Evolutionary conservation across 92 coral and sea anemone genomes (phyloP), one percentile per base, ranked within the genome.

Genomic region (Isaurus tuberculatus): DNA sequence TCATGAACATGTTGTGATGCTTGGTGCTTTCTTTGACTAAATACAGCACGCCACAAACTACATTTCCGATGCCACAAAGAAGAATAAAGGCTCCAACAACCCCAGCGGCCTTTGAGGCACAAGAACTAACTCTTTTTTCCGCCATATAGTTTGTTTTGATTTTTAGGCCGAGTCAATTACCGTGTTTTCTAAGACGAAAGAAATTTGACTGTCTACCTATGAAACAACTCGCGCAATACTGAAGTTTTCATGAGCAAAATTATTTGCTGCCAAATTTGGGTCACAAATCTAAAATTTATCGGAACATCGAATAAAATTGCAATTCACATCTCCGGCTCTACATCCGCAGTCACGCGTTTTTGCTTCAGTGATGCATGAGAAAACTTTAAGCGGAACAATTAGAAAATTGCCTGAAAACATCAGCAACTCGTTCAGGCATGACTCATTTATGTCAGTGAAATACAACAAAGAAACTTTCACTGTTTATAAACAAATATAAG

Each of bases 21-120:
- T 58, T 53, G 8, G 30, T 40, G 53, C 2, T 33, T 23, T 43
- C 82, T 27, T 33, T 32, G 68, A 77, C 53, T 15, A 77, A 58
- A 60, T 77, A 77, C 69, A 77, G 33, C 49, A 34, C 33, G 32
- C 82, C 82, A 77, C 53, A 57, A 28, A 77, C 53, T 55, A 28
- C 37, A 40, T 77, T 63, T 34, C 82, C 82, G 34, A 77, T 0
- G 51, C 82, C 82, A 77, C 82, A 77, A 2, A 77, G 55, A 13
- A 77, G 67, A 34, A 77, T 14, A 16, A 77, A 34, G 82, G 36
- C 33, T 63, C 82, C 82, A 7, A 77, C 37, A 31, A 77, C 33
- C 20, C 82, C 82, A 58, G 82, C 30, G 23, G 82, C 82, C 22
- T 43, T 77, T 17, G 70, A 60, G 26, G 68, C 25, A 36, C 32